These are phyloP conservation scores for Atrichornis clamosus DNA, from an alignment of 2,113 vertebrate genomes.

Conservation along the genomic window DNA sequence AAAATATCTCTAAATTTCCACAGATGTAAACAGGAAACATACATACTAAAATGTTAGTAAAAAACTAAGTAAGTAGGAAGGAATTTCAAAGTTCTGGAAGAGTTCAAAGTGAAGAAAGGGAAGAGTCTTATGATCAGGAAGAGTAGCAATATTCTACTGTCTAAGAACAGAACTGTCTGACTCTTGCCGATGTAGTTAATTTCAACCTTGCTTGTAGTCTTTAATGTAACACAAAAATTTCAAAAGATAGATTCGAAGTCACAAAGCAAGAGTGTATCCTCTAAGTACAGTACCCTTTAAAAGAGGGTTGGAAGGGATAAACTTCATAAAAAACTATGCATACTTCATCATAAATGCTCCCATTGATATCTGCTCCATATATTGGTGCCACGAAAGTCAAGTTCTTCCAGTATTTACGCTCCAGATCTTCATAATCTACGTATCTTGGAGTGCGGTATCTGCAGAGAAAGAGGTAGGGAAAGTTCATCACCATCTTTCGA, in stretches of 20 bases:
- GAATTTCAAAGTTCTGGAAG: not conserved
- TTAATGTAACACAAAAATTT: not conserved
- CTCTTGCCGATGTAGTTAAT: not conserved
- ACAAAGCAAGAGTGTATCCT: not conserved
- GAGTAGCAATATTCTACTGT: not conserved
- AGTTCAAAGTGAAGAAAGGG: not conserved
- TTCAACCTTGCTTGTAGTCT: not conserved
- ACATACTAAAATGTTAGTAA: not conserved
- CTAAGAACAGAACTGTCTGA: not conserved
- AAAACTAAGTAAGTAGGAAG: not conserved
- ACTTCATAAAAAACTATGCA: slow-evolving; percentile 34
- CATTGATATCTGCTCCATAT: slow-evolving; percentile 83
- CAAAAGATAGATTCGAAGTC: not conserved
- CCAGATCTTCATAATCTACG: slow-evolving; percentile 80
- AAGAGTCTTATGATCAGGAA: not conserved
- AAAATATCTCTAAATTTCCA: not conserved
- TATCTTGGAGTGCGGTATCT: slow-evolving; percentile 80
- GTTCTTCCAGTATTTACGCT: slow-evolving; percentile 84
- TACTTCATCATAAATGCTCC: slow-evolving; percentile 84
- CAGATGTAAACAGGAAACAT: not conserved
- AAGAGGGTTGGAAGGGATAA: not conserved
- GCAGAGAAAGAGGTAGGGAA: slow-evolving; percentile 17
- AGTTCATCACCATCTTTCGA: not conserved
- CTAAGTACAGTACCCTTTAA: not conserved
- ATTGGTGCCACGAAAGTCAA: slow-evolving; percentile 82